phyloP scores from a whole-genome alignment of 2,113 vertebrate genomes.

The Indicator maculatus region DNA sequence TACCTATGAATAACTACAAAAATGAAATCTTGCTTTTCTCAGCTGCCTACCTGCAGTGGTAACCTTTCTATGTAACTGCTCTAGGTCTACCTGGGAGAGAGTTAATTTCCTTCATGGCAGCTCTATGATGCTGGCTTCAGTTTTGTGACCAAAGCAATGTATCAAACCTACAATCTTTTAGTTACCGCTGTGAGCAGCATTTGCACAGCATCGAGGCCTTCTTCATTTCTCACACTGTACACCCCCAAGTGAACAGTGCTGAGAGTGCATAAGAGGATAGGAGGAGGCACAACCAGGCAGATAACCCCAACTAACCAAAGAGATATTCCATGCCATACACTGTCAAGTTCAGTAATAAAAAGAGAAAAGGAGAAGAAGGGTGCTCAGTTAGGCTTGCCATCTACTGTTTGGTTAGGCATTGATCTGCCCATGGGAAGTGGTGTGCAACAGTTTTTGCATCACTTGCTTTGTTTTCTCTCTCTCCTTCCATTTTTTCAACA shows the following conservation, averaged over 20 bases:
- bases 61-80: not conserved
- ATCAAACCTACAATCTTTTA: not conserved
- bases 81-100: not conserved
- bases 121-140: not conserved
- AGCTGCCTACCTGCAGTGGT: not conserved
- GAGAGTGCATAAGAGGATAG: not conserved
- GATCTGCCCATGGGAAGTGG: fast-evolving
- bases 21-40: not conserved
- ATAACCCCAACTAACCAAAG: not conserved
- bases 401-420: not conserved
- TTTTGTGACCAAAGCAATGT: not conserved
- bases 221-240: not conserved
- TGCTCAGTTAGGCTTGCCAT: not conserved
- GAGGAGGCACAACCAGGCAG: not conserved
- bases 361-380: no score
- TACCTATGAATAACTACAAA: not conserved
- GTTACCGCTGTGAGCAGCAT: not conserved
- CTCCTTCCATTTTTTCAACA: not conserved
- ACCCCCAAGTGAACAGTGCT: not conserved
- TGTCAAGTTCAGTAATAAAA: not conserved
- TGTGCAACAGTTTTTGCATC: fast-evolving
- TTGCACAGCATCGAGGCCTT: not conserved
- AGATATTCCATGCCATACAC: not conserved
- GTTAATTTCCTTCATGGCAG: not conserved
- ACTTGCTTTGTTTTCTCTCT: not conserved